phyloP scores from a whole-genome alignment of 2,797 vertebrate genomes.

The Cottoperca gobio region DNA sequence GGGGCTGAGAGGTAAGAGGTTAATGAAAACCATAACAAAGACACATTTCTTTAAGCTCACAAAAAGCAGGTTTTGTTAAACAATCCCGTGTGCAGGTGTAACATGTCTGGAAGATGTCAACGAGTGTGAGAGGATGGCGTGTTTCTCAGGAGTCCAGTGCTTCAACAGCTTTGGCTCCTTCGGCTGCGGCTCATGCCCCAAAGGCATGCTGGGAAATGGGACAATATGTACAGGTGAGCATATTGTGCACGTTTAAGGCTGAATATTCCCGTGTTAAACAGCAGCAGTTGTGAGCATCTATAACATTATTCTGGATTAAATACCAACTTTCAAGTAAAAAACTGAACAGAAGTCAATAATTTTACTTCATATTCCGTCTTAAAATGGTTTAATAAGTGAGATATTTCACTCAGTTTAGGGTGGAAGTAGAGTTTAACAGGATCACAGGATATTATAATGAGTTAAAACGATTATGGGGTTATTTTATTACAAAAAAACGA shows the following conservation, averaged over 20 bases:
- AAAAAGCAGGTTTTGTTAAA: too few relatives aligned
- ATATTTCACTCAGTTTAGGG: background rate
- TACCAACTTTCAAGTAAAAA: too few relatives aligned
- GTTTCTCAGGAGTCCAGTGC: constrained; percentile 83
- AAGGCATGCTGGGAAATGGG: constrained; percentile 85
- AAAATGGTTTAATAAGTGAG: too few relatives aligned
- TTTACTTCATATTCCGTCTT: too few relatives aligned
- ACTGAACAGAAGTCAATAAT: too few relatives aligned
- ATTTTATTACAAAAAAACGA: background rate
- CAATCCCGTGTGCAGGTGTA: constrained; percentile 66
- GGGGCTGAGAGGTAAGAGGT: constrained; percentile 76
- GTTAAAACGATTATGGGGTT: too few relatives aligned
- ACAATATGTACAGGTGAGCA: constrained; percentile 80
- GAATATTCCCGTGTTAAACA: too few relatives aligned
- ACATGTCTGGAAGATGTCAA: constrained; percentile 85
- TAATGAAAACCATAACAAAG: too few relatives aligned
- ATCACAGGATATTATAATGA: background rate
- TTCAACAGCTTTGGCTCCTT: constrained; percentile 85
- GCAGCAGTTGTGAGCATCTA: too few relatives aligned
- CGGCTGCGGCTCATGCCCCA: constrained; percentile 83
- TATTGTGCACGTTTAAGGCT: background rate
- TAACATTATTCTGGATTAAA: too few relatives aligned
- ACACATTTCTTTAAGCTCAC: too few relatives aligned
- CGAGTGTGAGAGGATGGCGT: constrained; percentile 82
- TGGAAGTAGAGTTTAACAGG: background rate